phyloP scores from a whole-genome alignment of 2,113 vertebrate genomes.

The Seriola quinqueradiata region DNA sequence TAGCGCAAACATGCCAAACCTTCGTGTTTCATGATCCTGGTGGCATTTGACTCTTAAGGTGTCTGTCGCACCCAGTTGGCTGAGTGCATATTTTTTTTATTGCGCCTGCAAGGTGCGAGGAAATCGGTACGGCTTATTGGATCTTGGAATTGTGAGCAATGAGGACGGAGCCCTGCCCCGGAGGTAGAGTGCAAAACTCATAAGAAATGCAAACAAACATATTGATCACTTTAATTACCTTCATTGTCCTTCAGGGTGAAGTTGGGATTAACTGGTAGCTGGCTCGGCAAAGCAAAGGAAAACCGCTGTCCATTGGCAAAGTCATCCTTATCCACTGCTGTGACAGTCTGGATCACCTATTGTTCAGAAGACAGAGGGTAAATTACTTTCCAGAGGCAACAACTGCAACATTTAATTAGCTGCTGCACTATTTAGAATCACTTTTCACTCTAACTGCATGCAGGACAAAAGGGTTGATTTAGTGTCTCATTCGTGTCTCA shows the following conservation, averaged over 20 bases:
- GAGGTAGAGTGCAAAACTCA: constrained; percentile 34
- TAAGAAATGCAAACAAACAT: constrained; percentile 72
- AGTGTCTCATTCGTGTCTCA: constrained; percentile 9
- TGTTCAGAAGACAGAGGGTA: constrained; percentile 37
- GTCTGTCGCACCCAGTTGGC: constrained; percentile 27
- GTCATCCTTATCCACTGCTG: constrained; percentile 95
- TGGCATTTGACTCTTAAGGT: constrained; percentile 18
- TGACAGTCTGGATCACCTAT: constrained; percentile 96
- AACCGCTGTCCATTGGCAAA: constrained; percentile 95
- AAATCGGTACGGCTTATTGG: constrained; percentile 43
- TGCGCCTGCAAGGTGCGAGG: constrained; percentile 30
- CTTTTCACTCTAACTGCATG: constrained; percentile 12
- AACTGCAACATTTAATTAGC: constrained; percentile 36
- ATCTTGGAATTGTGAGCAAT: constrained; percentile 35
- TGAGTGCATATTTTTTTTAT: constrained; percentile 30
- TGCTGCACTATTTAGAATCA: neutral
- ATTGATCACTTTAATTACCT: constrained; percentile 87
- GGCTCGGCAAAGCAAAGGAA: constrained; percentile 89
- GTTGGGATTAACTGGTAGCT: constrained; percentile 92
- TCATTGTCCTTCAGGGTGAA: constrained; percentile 97
- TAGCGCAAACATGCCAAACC: constrained; percentile 38
- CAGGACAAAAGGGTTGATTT: neutral
- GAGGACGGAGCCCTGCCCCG: neutral
- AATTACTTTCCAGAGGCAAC: constrained; percentile 25
- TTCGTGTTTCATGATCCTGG: constrained; percentile 38